Percentiles rank a stretch among this genome's conserved stretches.
These are phyloP conservation scores for Leucopsar rothschildi DNA, from an alignment of 2,113 vertebrate species.

Conservation along the genomic window DNA sequence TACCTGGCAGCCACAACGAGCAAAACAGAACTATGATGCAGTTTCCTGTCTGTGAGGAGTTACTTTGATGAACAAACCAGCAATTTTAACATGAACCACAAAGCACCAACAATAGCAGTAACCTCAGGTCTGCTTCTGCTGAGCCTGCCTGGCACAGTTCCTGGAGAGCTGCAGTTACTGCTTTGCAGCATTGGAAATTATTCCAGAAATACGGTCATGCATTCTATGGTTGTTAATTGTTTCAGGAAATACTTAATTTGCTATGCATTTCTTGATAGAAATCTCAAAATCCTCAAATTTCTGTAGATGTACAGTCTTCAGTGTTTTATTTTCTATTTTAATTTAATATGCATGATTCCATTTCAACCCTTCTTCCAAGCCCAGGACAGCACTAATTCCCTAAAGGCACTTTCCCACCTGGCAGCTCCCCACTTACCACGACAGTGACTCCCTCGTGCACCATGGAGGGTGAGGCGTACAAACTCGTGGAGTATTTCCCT, in stretches of 20 bases:
- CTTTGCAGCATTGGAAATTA: neutral
- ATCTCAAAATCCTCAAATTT: neutral
- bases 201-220: neutral
- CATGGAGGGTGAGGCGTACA: conserved; percentile 93
- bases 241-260: neutral
- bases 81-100: neutral
- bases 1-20: neutral
- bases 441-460: conserved; percentile 96
- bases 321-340: neutral
- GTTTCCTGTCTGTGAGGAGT: neutral
- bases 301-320: neutral
- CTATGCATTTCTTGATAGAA: neutral
- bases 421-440: conserved; percentile 81
- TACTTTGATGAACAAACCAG: neutral
- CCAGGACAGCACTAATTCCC: neutral
- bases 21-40: neutral
- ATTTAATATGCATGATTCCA: neutral
- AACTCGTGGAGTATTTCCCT: conserved; percentile 92
- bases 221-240: neutral
- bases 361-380: neutral
- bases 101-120: neutral
- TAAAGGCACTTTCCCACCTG: neutral
- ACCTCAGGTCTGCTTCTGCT: neutral
- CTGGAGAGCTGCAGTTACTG: neutral
- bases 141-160: neutral